Conservation (phyloP, 2,888 invertebrate genomes). For the Scelioninae gen. 1 region DNA sequence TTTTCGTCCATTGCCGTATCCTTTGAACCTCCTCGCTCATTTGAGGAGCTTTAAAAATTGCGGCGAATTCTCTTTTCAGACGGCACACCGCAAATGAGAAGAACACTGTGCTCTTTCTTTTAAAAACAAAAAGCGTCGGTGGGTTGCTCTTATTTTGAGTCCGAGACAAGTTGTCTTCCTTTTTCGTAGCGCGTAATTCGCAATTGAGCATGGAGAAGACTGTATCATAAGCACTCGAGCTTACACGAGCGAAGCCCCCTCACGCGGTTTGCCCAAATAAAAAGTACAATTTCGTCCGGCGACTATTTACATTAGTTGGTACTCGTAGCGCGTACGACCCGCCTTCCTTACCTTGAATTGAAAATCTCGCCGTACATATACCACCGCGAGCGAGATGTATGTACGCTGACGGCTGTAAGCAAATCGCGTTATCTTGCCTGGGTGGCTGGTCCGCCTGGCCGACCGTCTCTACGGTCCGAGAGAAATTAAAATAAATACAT, state of each 20-base stretch:
- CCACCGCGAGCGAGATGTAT: conserved; percentile 75
- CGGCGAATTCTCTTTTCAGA: conserved; percentile 64
- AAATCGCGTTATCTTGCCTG: conserved; percentile 82
- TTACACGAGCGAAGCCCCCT: conserved; percentile 71
- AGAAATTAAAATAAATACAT: conserved; percentile 84
- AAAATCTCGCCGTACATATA: conserved; percentile 78
- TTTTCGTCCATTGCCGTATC: conserved; percentile 59
- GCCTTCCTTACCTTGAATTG: conserved; percentile 80
- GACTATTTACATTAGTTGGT: conserved; percentile 76
- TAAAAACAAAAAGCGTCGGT: conserved; percentile 62
- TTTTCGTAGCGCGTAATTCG: conserved; percentile 62
- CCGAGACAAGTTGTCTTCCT: conserved; percentile 69
- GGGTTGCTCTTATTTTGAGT: conserved; percentile 65
- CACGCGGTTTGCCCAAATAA: conserved; percentile 67
- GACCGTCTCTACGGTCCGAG: conserved; percentile 78
- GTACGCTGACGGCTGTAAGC: conserved; percentile 79
- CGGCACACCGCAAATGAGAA: conserved; percentile 65
- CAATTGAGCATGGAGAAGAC: conserved; percentile 71
- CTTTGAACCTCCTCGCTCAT: conserved; percentile 65
- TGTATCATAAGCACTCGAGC: conserved; percentile 69
- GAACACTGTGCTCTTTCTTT: conserved; percentile 65
- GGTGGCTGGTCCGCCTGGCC: conserved; percentile 74
- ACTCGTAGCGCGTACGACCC: conserved; percentile 72
- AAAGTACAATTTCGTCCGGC: conserved; percentile 75
- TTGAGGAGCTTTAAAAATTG: conserved; percentile 60